Base-by-base conservation (phyloP, 1,140 invertebrate species). In the Frieseomelitta varia region DNA sequence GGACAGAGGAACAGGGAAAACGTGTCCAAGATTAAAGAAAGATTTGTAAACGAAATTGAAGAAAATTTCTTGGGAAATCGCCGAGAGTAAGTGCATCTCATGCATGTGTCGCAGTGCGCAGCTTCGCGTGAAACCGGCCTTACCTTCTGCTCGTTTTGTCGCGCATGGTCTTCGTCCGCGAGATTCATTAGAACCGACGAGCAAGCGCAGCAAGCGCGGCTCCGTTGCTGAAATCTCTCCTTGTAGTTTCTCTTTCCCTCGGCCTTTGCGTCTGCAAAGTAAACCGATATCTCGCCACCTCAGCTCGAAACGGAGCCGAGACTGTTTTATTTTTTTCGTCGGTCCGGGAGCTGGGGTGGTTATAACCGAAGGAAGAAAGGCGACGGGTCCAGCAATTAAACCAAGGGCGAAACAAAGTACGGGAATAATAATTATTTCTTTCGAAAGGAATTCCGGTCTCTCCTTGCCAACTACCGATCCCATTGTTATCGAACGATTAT, bases 141-240 rank as follows among this genome's bases (percentile, higher is more conserved):
- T 39, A n/a, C 12, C n/a, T 61, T 61, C 21, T 61, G 6, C 39
- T 67, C 58, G 74, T 56, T 85, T 27, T 19, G n/a, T 51, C 47
- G 30, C 34, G 1, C 74, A 34, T n/a, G 39, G 6, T 47, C 61
- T 74, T 79, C 73, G 24, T 79, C 71, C 75, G 65, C 30, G 86
- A 84, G 75, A 88, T 88, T 88, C 86, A 88, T 85, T 88, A 85
- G 75, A 85, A 87, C 17, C n/a, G 71, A 74, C 47, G 79, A 88
- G 75, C 86, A 88, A 78, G 73, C 77, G 51, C 58, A 47, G 39
- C 80, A 58, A n/a, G n/a, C n/a, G n/a, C n/a, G n/a, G n/a, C n/a
- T 88, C 81, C 82, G 83, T 85, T 87, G 85, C 85, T 39, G 73
- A n/a, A 83, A 79, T 82, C 76, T 82, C 76, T 53, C 53, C 58